These are phyloP conservation scores for Adelges cooleyi DNA, from an alignment of 1,140 invertebrate species.

Conservation along the genomic window DNA sequence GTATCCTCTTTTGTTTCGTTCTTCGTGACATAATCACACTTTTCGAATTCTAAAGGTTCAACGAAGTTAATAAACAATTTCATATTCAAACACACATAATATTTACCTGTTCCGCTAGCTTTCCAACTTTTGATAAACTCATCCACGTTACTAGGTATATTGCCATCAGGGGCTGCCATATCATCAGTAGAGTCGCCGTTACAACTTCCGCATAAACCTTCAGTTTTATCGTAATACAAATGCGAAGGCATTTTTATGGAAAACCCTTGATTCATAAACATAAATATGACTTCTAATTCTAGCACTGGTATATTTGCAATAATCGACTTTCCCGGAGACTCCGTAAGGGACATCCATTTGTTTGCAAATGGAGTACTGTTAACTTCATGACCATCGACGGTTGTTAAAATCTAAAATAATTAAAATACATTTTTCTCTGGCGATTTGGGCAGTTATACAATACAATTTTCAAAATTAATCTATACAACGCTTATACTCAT, in stretches of 20 bases:
- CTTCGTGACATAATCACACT: not conserved
- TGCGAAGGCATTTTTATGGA: slow-evolving; percentile 54
- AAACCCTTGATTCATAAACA: slow-evolving; percentile 39
- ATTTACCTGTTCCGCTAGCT: not conserved
- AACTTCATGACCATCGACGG: not conserved
- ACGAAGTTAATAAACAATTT: too few relatives aligned
- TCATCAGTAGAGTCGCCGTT: slow-evolving; percentile 54
- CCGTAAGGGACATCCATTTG: slow-evolving; percentile 10
- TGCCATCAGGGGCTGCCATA: slow-evolving; percentile 45
- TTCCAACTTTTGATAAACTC: slow-evolving; percentile 51
- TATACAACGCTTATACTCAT: too few relatives aligned
- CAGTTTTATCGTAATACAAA: slow-evolving; percentile 55
- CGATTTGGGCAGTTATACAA: too few relatives aligned
- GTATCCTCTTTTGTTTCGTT: not conserved
- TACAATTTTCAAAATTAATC: too few relatives aligned
- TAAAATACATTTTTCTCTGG: not conserved
- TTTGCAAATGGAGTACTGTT: not conserved
- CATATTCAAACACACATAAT: not conserved
- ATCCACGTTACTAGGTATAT: slow-evolving; percentile 39
- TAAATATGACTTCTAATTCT: slow-evolving; percentile 33
- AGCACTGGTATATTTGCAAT: slow-evolving; percentile 18
- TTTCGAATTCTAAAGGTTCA: not conserved
- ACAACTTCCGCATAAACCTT: slow-evolving; percentile 70
- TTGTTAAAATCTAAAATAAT: not conserved
- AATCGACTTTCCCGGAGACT: slow-evolving; percentile 17